Conservation (phyloP, 1,140 invertebrate genomes). For the Radopholus similis region DNA sequence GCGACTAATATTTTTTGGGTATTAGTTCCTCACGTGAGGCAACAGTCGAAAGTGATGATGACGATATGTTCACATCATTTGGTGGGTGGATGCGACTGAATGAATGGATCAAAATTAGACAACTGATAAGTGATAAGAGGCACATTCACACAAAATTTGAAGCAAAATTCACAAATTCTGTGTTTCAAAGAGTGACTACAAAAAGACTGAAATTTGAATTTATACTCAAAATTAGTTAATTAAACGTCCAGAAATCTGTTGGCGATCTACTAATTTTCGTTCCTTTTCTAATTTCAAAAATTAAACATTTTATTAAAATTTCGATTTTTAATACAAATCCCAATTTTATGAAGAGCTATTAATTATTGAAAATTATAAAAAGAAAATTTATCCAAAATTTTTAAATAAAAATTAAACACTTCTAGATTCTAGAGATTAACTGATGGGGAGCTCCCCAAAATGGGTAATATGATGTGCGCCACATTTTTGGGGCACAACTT, state of each 20-base stretch:
- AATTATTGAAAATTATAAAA: not conserved
- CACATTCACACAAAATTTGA: no score
- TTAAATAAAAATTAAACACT: not conserved
- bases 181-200: not conserved
- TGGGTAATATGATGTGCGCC: no score
- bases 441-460: not conserved
- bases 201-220: not conserved
- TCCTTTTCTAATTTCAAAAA: not conserved
- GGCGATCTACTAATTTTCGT: not conserved
- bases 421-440: not conserved
- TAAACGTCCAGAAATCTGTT: not conserved
- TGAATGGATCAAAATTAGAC: no score
- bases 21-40: no score
- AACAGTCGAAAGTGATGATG: no score
- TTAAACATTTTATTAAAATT: not conserved
- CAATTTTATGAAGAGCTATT: not conserved
- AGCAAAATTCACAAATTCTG: no score
- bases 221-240: not conserved
- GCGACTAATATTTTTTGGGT: no score
- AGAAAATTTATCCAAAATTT: not conserved
- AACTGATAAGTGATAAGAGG: no score
- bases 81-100: no score
- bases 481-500: not conserved
- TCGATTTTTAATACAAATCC: not conserved
- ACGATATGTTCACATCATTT: no score